These are phyloP conservation scores for Schizopygopsis pylzovi DNA, from an alignment of 2,797 vertebrate species.

Conservation along the genomic window DNA sequence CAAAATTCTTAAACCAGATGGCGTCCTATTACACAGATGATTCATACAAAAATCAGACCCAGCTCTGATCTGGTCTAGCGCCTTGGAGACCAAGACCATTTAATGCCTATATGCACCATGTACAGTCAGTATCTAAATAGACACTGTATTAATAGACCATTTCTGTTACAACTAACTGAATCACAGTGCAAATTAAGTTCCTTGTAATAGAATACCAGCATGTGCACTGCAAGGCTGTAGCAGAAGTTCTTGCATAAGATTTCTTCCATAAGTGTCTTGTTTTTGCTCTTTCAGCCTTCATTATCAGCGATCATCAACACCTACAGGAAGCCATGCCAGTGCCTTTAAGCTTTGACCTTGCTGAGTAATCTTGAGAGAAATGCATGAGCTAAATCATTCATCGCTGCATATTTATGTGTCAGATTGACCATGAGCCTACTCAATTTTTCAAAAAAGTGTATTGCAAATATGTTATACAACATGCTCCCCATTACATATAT, in stretches of 20 bases:
- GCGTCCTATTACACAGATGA: constrained; percentile 44
- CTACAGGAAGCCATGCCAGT: constrained; percentile 34
- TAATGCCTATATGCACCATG: constrained; percentile 8
- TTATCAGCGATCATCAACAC: constrained; percentile 32
- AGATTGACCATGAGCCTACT: constrained; percentile 38
- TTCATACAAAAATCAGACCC: constrained; percentile 48
- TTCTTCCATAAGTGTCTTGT: background rate
- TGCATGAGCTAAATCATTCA: constrained; percentile 21
- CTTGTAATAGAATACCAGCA: background rate
- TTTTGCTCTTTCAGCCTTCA: constrained; percentile 7
- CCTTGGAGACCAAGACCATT: constrained; percentile 43
- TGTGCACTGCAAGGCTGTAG: background rate
- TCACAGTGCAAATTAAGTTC: constrained; percentile 7
- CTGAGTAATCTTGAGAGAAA: constrained; percentile 27
- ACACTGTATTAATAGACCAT: background rate
- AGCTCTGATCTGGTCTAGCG: constrained; percentile 45
- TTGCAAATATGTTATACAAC: constrained; percentile 11
- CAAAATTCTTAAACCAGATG: constrained; percentile 49
- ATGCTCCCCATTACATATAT: constrained; percentile 1
- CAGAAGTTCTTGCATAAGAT: constrained; percentile 10
- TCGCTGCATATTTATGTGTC: constrained; percentile 26
- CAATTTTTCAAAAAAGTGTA: constrained; percentile 17
- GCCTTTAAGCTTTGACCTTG: constrained; percentile 47
- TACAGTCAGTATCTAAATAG: constrained; percentile 14
- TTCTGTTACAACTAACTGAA: constrained; percentile 12